Percentiles rank a stretch among this genome's conserved stretches.
These are phyloP conservation scores for Perccottus glenii DNA, from an alignment of 2,113 vertebrate species.

Conservation along the genomic window DNA sequence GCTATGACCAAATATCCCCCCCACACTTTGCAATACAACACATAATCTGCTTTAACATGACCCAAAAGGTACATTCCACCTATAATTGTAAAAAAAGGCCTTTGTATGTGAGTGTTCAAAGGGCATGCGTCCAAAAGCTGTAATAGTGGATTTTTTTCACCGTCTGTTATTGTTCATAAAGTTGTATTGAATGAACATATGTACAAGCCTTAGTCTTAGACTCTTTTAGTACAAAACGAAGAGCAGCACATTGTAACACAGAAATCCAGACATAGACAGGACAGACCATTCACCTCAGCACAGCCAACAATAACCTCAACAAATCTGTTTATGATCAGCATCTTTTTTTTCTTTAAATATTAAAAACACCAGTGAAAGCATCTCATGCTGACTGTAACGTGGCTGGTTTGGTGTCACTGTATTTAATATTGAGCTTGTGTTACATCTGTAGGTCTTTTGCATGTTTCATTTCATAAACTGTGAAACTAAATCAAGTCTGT, in stretches of 20 bases:
- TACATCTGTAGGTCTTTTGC: slow-evolving; percentile 1
- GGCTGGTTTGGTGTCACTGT: neutral
- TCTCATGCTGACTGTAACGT: slow-evolving; percentile 16
- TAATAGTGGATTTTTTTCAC: slow-evolving; percentile 34
- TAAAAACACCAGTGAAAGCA: slow-evolving; percentile 24
- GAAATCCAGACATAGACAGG: slow-evolving; percentile 41
- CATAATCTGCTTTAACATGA: slow-evolving; percentile 34
- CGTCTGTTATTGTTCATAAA: slow-evolving; percentile 49
- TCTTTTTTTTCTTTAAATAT: slow-evolving; percentile 16
- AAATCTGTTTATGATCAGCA: slow-evolving; percentile 17
- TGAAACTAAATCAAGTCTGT: neutral
- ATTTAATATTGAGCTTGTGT: slow-evolving; percentile 4
- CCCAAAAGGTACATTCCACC: slow-evolving; percentile 64
- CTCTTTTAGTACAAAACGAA: slow-evolving; percentile 52
- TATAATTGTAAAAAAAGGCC: slow-evolving; percentile 45
- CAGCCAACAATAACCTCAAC: slow-evolving; percentile 26
- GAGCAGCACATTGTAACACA: slow-evolving; percentile 52
- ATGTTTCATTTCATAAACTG: no score
- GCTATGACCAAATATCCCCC: slow-evolving; percentile 17
- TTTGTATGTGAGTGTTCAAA: slow-evolving; percentile 43
- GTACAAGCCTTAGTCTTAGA: slow-evolving; percentile 47
- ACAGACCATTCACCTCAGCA: slow-evolving; percentile 50
- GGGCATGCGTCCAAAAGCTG: slow-evolving; percentile 54
- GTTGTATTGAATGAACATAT: slow-evolving; percentile 44
- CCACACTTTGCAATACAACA: slow-evolving; percentile 47